phyloP scores from a whole-genome alignment of 2,888 invertebrate genomes.

The Merodon equestris region DNA sequence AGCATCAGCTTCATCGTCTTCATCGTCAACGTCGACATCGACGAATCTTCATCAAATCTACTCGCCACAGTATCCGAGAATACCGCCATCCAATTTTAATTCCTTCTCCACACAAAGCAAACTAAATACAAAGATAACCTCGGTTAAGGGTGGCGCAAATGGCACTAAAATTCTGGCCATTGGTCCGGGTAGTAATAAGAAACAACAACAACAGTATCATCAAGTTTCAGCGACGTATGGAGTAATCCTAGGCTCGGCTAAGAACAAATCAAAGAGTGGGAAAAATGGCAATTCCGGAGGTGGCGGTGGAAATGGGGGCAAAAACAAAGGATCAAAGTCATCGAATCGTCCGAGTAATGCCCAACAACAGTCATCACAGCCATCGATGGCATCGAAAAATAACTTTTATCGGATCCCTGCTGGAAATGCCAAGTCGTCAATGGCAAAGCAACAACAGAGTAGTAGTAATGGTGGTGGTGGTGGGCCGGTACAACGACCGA shows the following conservation, averaged over 20 bases:
- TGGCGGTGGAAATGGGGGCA: conserved; percentile 62
- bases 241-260: conserved; percentile 72
- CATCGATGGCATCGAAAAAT: conserved; percentile 71
- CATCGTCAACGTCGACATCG: conserved; percentile 70
- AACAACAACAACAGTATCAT: conserved; percentile 73
- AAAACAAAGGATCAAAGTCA: conserved; percentile 70
- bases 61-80: conserved; percentile 76
- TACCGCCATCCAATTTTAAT: conserved; percentile 74
- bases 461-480: too few species aligned
- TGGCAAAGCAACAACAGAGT: conserved; percentile 38
- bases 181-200: conserved; percentile 43
- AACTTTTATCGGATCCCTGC: conserved; percentile 77
- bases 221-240: conserved; percentile 76
- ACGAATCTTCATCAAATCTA: conserved; percentile 77
- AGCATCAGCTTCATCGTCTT: conserved; percentile 1
- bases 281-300: conserved; percentile 66
- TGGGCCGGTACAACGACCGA: conserved; percentile 57
- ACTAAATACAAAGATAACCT: conserved; percentile 49
- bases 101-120: conserved; percentile 62
- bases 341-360: conserved; percentile 65
- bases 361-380: conserved; percentile 48
- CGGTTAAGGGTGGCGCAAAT: conserved; percentile 52
- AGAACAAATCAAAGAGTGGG: conserved; percentile 69
- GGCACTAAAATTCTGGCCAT: conserved; percentile 56
- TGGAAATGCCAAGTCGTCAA: conserved; percentile 65